These are phyloP conservation scores for Lineus longissimus DNA, from an alignment of 1,140 invertebrate species.

Conservation along the genomic window DNA sequence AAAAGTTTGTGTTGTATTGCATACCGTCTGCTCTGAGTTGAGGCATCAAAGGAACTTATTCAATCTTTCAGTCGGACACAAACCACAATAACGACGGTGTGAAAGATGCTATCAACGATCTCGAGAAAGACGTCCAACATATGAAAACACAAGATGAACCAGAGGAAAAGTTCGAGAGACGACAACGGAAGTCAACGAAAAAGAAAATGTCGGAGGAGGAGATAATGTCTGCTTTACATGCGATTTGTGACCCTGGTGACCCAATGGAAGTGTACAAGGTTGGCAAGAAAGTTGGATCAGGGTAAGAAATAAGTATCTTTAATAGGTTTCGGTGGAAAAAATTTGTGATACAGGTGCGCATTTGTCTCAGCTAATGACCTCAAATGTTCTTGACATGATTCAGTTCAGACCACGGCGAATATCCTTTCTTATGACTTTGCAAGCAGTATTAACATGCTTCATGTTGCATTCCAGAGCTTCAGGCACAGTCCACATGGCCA, in stretches of 20 bases:
- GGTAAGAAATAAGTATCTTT: conserved; percentile 29
- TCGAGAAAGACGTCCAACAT: conserved; percentile 22
- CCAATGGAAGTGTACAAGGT: conserved; percentile 44
- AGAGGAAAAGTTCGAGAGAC: conserved; percentile 22
- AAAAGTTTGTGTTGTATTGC: too few species aligned
- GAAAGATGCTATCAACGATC: conserved; percentile 24
- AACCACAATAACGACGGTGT: conserved; percentile 5
- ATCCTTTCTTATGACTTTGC: too few species aligned
- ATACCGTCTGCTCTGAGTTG: too few species aligned
- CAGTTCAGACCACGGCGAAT: too few species aligned
- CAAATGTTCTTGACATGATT: not conserved
- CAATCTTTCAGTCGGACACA: too few species aligned
- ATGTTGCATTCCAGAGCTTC: conserved; percentile 50
- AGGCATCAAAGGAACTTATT: too few species aligned
- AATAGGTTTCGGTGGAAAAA: too few species aligned
- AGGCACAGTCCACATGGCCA: conserved; percentile 54
- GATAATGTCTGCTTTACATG: conserved; percentile 44
- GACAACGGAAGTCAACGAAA: conserved; percentile 33
- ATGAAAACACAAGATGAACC: conserved; percentile 19
- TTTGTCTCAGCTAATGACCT: not conserved
- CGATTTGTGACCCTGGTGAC: conserved; percentile 28
- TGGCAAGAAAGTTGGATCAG: conserved; percentile 47
- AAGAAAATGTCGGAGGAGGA: conserved; percentile 43
- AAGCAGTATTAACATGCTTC: too few species aligned
- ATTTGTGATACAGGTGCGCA: not conserved